Evolutionary conservation across 2,888 invertebrate species (phyloP).

Genomic region (Agrochola lychnidis): DNA sequence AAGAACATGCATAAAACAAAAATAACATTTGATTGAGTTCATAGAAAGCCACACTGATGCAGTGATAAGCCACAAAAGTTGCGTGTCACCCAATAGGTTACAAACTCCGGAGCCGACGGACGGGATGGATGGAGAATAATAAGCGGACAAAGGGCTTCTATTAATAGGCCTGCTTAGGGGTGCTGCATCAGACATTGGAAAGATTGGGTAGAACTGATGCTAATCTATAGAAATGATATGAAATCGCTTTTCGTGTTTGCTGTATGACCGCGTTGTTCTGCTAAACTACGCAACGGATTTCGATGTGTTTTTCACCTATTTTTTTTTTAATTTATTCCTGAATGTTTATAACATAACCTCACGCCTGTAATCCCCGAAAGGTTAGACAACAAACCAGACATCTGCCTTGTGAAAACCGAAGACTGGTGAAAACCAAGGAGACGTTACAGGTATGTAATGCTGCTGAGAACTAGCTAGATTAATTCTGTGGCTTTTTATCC

Average conservation of each 20-base stretch:
- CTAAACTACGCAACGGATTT: not conserved
- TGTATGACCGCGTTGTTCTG: not conserved
- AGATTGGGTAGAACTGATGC: not conserved
- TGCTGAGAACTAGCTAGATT: not conserved
- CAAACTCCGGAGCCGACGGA: constrained; percentile 66
- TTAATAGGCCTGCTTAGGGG: constrained; percentile 55
- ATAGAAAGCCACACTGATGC: constrained; percentile 12
- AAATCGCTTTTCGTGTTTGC: not conserved
- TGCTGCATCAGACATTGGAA: constrained; percentile 22
- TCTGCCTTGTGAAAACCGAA: not conserved
- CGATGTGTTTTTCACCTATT: not conserved
- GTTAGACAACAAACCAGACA: too few relatives aligned
- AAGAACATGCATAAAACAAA: not conserved
- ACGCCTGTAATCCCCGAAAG: too few relatives aligned
- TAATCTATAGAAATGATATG: not conserved
- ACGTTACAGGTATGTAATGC: not conserved
- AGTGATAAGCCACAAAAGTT: constrained; percentile 38
- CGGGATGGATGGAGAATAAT: constrained; percentile 62
- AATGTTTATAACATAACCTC: too few relatives aligned
- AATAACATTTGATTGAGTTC: not conserved
- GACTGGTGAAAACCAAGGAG: not conserved
- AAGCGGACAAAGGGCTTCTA: constrained; percentile 59
- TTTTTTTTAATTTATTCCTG: not conserved
- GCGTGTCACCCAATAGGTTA: constrained; percentile 67
- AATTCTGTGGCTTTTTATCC: not conserved